Percentiles rank a stretch among this genome's conserved stretches.
These are phyloP conservation scores for Lepidocyrtoides sp. DNA, from an alignment of 2,888 invertebrate genomes.

Conservation along the genomic window DNA sequence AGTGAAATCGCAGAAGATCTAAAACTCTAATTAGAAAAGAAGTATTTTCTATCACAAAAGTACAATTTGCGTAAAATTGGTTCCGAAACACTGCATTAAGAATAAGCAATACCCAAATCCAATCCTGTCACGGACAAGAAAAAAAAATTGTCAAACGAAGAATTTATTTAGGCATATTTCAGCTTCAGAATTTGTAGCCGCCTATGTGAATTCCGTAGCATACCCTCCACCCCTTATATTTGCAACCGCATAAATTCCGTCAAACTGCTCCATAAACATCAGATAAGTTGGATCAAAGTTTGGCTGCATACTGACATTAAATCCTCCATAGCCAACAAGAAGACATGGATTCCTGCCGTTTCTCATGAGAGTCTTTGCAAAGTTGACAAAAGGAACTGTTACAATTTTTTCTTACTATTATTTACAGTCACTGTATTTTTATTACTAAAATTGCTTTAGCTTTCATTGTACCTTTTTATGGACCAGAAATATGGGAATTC, in stretches of 20 bases:
- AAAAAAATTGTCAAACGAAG: slow-evolving; percentile 99
- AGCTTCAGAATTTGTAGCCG: slow-evolving; percentile 97
- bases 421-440: too few species aligned
- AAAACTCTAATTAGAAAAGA: too few species aligned
- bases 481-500: slow-evolving; percentile 98
- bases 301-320: slow-evolving; percentile 96
- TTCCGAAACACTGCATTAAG: too few species aligned
- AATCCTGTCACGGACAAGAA: slow-evolving; percentile 94
- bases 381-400: too few species aligned
- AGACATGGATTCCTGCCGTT: too few species aligned
- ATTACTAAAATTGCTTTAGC: too few species aligned
- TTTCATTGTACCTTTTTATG: too few species aligned
- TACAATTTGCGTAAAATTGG: slow-evolving; percentile 98
- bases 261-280: slow-evolving; percentile 95
- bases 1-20: slow-evolving; percentile 99
- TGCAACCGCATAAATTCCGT: slow-evolving; percentile 95
- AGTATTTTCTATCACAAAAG: too few species aligned
- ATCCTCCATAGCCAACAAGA: slow-evolving; percentile 99
- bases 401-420: too few species aligned
- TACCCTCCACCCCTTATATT: slow-evolving; percentile 98
- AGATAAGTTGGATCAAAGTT: slow-evolving; percentile 95
- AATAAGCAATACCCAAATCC: slow-evolving; percentile 96
- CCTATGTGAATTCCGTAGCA: slow-evolving; percentile 87
- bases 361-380: slow-evolving; percentile 85
- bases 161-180: slow-evolving; percentile 99